These are phyloP conservation scores for Spilogale gracilis DNA, from an alignment of 2,113 vertebrate genomes.

Conservation along the genomic window DNA sequence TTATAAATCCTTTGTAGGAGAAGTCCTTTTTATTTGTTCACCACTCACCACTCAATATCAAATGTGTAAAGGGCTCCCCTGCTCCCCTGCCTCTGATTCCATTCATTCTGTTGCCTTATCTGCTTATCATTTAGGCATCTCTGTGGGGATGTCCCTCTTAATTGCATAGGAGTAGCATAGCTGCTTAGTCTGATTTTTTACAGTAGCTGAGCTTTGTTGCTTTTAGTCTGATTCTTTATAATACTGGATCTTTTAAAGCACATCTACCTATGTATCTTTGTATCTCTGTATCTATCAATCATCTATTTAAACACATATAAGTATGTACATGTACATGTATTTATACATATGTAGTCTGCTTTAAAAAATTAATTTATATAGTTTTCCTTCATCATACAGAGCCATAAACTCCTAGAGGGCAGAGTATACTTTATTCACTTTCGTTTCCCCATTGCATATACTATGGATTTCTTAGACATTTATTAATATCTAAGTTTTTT, in stretches of 20 bases:
- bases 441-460: background rate
- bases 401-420: background rate
- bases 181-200: background rate
- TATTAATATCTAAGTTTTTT: background rate
- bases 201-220: background rate
- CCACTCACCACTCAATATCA: background rate
- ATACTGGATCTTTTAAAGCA: background rate
- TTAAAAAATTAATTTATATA: background rate
- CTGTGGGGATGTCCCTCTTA: background rate
- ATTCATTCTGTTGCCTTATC: background rate
- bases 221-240: background rate
- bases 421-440: background rate
- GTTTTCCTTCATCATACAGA: background rate
- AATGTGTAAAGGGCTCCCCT: background rate
- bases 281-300: background rate
- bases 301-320: background rate
- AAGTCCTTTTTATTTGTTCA: background rate
- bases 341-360: background rate
- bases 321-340: background rate
- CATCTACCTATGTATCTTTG: background rate
- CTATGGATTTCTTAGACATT: background rate
- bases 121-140: background rate
- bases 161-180: no score
- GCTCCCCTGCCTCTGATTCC: background rate
- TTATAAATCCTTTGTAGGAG: background rate